Evolutionary conservation across 2,888 invertebrate genomes (phyloP).

Genomic region (Drosophila formosana): DNA sequence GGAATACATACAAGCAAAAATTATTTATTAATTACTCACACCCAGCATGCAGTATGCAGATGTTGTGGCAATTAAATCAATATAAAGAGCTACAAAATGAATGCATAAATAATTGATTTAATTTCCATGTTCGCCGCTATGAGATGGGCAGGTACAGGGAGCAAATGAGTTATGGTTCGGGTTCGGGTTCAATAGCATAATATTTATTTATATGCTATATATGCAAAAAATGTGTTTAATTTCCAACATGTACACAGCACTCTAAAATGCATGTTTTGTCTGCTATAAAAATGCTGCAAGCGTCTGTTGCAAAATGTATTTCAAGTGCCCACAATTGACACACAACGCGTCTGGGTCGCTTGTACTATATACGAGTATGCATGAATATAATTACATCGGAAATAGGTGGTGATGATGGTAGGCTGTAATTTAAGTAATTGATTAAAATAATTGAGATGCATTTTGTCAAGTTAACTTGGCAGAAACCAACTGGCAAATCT

Average conservation of each 20-base stretch:
- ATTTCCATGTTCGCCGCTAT: constrained; percentile 50
- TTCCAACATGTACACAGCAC: constrained; percentile 27
- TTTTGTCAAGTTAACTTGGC: not conserved
- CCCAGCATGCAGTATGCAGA: constrained; percentile 32
- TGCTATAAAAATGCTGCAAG: constrained; percentile 36
- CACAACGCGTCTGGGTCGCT: constrained; percentile 15
- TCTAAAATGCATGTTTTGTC: constrained; percentile 31
- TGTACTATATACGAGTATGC: not conserved
- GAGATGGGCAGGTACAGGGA: not conserved
- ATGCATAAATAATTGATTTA: constrained; percentile 71
- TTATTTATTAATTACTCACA: constrained; percentile 74
- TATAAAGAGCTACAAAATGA: constrained; percentile 66
- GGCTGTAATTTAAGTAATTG: not conserved
- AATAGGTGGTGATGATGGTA: not conserved
- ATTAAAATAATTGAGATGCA: not conserved
- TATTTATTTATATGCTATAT: constrained; percentile 39
- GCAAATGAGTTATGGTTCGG: not conserved
- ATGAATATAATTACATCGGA: not conserved
- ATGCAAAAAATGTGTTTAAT: constrained; percentile 36
- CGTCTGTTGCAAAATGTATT: constrained; percentile 41
- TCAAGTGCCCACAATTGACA: constrained; percentile 38
- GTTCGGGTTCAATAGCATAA: constrained; percentile 18
- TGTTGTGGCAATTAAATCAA: constrained; percentile 64
- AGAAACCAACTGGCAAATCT: not conserved
- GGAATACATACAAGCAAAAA: constrained; percentile 49